Evolutionary conservation across 2,888 invertebrate genomes (phyloP).

Genomic region (Danaus chrysippus): DNA sequence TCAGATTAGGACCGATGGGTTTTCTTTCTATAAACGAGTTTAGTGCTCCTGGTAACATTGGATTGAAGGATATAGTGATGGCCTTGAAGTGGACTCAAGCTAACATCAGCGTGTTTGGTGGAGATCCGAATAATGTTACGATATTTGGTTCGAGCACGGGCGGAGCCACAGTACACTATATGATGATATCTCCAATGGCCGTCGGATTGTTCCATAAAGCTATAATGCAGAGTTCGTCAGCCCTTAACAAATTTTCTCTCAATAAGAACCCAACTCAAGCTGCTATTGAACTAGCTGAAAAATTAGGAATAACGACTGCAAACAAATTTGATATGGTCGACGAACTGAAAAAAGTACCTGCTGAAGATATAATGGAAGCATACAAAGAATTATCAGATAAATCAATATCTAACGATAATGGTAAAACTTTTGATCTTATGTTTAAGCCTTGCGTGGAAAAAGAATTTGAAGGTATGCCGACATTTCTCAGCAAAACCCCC

Average conservation of each 20-base stretch:
- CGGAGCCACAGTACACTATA: conserved; percentile 65
- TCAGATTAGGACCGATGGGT: conserved; percentile 68
- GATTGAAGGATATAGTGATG: conserved; percentile 67
- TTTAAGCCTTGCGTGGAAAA: conserved; percentile 69
- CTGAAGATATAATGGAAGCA: conserved; percentile 49
- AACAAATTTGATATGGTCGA: conserved; percentile 57
- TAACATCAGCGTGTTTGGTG: conserved; percentile 66
- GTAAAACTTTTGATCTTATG: conserved; percentile 47
- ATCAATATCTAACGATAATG: conserved; percentile 28
- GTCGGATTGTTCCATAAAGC: conserved; percentile 69
- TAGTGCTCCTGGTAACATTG: conserved; percentile 68
- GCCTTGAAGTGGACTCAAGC: conserved; percentile 68
- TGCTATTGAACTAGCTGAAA: conserved; percentile 51
- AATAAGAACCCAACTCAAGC: conserved; percentile 54
- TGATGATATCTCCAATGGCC: conserved; percentile 73
- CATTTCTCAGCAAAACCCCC: conserved; percentile 65
- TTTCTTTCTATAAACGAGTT: conserved; percentile 66
- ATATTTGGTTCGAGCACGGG: conserved; percentile 72
- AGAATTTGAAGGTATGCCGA: conserved; percentile 65
- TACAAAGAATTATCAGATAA: conserved; percentile 30
- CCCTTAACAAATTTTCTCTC: conserved; percentile 64
- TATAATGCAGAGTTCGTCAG: conserved; percentile 67
- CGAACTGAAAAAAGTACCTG: conserved; percentile 47
- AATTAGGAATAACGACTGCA: conserved; percentile 49
- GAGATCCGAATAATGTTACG: conserved; percentile 68